Base-by-base conservation (phyloP, 2,888 invertebrate species). In the Druceiella hillmani region DNA sequence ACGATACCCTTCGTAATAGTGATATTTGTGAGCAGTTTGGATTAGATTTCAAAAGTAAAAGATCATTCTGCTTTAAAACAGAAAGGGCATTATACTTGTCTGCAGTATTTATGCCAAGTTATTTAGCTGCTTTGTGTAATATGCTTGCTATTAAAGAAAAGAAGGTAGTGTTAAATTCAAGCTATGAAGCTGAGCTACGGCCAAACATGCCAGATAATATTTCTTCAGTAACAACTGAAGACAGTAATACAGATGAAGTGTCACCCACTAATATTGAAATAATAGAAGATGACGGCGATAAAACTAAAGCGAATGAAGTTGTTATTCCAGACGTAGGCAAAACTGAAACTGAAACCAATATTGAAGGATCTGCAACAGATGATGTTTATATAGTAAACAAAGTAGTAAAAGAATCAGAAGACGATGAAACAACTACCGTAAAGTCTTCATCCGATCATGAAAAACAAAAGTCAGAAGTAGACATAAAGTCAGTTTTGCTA, bases 91-190 rank as follows among this genome's bases (percentile, higher is more conserved):
- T 76, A 46, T 78, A 80, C 52, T 68, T 79, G 45, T 71, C 79
- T 24, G 72, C 78, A 49, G 69, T 83, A 48, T 76, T 86, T 49
- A 71, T 81, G 7, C 62, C 74, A 16, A 79, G 79, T 52, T 83
- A 84, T 58, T 64, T 88, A 47, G 81, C 83, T 12, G 87, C 87
- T 13, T 64, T 89, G 47, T 90, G 89, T 61, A 87, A 88, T 60
- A 72, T 82, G 20, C 57, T 87, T 40, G 83, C 83, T 22, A 75
- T 81, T 44, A 69, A 75, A 46, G 79, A 82, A 50, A 76, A 77
- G 50, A 79, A 79, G 60, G 77, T 80, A 10, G 76, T 78, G 22
- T 61, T 80, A 44, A 84, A 84, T 52, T 68, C 75, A 1, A 81
- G 78, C 52, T 75, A 71, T 41, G 74, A 75, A 52, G 64, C 66